phyloP scores from a whole-genome alignment of 2,113 vertebrate genomes.

The Cephalophus harveyi region DNA sequence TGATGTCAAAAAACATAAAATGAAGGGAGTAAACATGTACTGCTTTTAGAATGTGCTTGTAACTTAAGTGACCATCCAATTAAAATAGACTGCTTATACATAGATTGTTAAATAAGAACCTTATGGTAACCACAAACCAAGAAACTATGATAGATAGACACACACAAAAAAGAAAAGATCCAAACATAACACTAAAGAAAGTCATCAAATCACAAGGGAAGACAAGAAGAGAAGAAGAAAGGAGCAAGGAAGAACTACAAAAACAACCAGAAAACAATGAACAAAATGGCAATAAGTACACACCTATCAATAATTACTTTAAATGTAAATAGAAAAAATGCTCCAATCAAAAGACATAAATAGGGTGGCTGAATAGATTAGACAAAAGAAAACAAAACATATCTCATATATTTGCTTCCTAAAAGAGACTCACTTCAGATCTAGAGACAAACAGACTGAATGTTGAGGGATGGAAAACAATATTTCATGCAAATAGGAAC shows the following conservation, averaged over 20 bases:
- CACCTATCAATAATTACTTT: neutral
- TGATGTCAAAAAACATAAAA: neutral
- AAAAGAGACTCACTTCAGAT: neutral
- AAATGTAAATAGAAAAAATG: neutral
- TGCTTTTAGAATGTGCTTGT: neutral
- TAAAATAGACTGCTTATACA: neutral
- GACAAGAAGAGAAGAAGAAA: neutral
- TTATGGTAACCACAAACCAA: neutral
- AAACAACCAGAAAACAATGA: neutral
- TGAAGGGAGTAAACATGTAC: neutral
- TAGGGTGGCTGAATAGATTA: neutral
- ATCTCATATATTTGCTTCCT: neutral
- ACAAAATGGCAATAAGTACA: neutral
- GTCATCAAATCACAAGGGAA: neutral
- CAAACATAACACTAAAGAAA: neutral
- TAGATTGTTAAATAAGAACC: neutral
- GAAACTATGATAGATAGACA: neutral
- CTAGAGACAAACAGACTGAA: neutral
- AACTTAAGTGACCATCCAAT: neutral
- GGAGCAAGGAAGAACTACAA: neutral
- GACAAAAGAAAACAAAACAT: neutral
- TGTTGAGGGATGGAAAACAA: neutral
- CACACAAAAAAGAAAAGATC: neutral
- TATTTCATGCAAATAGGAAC: neutral
- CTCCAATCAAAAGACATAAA: neutral